Evolutionary conservation across 2,888 invertebrate species (phyloP).

Genomic region (Epinotia ramella): DNA sequence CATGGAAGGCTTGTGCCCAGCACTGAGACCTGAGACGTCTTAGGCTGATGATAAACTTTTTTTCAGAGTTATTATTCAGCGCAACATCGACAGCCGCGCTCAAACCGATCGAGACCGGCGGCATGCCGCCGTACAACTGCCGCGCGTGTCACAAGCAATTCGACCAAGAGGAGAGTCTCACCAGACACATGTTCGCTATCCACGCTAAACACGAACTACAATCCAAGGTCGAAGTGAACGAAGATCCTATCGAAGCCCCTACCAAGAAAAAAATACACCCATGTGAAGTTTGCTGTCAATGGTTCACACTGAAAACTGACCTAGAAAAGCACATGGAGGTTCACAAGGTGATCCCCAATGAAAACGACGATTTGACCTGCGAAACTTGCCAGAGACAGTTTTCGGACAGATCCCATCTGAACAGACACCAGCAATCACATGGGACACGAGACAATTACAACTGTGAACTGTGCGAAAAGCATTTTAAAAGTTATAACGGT

Average conservation of each 20-base stretch:
- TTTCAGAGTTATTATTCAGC: constrained; percentile 17
- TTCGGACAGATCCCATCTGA: not conserved
- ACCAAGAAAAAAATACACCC: constrained; percentile 18
- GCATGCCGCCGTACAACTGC: constrained; percentile 20
- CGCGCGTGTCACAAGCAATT: constrained; percentile 14
- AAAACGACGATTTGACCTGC: constrained; percentile 14
- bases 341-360: constrained; percentile 5
- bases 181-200: constrained; percentile 21
- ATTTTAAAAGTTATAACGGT: constrained; percentile 17
- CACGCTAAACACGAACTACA: constrained; percentile 24
- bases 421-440: constrained; percentile 6
- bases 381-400: constrained; percentile 12
- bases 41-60: constrained; percentile 6
- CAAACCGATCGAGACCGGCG: constrained; percentile 1
- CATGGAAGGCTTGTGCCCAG: no score
- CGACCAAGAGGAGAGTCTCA: constrained; percentile 27
- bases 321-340: constrained; percentile 14
- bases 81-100: constrained; percentile 4
- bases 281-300: constrained; percentile 17
- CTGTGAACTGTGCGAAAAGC: constrained; percentile 14
- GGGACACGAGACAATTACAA: constrained; percentile 3
- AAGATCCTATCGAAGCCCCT: constrained; percentile 11
- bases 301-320: constrained; percentile 16
- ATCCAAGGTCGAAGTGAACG: constrained; percentile 9
- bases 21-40: not conserved